Evolutionary conservation across 2,797 vertebrate genomes (phyloP), one percentile per base, ranked within the genome.

Genomic region (Forpus xanthops): DNA sequence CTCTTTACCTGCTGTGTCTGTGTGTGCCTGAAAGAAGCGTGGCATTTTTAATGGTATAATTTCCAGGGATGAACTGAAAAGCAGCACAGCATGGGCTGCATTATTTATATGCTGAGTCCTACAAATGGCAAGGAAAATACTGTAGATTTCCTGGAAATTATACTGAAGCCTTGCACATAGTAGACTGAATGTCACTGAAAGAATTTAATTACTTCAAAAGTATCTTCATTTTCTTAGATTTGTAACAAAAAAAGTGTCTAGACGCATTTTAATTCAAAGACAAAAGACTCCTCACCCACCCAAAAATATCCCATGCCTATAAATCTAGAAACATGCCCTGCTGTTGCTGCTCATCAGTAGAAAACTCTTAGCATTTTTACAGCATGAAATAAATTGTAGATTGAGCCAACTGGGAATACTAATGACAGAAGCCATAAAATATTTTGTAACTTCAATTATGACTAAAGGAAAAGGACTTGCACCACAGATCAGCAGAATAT

Each of bases 91-190:
- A 88, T 76, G 83, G 89, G 92, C 96, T 98, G 95, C 97, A 98
- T 98, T 98, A 98, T 98, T 98, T 98, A 98, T 97, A 95, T 39
- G 62, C 76, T 6, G 71, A 93, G 85, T 41, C 82, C 94, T 96
- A 78, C 86, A 91, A 80, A 91, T 56, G 90, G 94, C 86, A 45
- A 84, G 72, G 52, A 96, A 96, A 81, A 94, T 81, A 79, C 49
- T 60, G 70, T n/a, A 76, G 95, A 92, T 98, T 97, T 98, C 97
- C 97, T 91, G 97, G 97, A 96, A 96, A 97, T 96, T 89, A 94
- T 42, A 28, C 44, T 25, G 39, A 90, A 96, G 83, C 70, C 28
- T 84, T 61, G 37, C 65, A 62, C 65, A 53, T 42, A 89, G 61
- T 8, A 66, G 62, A 83, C 42, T 65, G 47, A 20, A 53, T 86